phyloP scores from a whole-genome alignment of 2,888 invertebrate species.

The Tanytarsus gracilentus region DNA sequence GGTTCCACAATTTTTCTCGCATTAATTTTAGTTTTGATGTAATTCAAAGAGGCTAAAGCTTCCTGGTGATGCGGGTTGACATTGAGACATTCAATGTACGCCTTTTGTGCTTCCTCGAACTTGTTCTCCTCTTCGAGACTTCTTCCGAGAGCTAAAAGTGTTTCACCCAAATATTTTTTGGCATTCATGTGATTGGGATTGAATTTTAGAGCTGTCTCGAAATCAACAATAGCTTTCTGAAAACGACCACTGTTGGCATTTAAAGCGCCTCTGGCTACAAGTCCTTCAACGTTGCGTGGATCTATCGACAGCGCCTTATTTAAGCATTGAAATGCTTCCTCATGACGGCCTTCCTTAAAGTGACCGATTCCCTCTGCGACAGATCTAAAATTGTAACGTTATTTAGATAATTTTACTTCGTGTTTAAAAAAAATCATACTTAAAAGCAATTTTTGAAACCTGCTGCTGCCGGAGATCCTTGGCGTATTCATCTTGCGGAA shows the following conservation, averaged over 20 bases:
- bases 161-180: conserved; percentile 88
- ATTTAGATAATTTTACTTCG: not conserved
- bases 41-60: conserved; percentile 74
- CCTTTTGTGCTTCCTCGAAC: conserved; percentile 72
- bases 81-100: conserved; percentile 72
- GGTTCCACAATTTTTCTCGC: conserved; percentile 55
- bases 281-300: conserved; percentile 82
- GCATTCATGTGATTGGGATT: conserved; percentile 89
- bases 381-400: conserved; percentile 42
- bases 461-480: conserved; percentile 78
- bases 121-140: conserved; percentile 83
- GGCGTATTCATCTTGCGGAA: conserved; percentile 72
- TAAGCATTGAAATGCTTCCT: conserved; percentile 89
- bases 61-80: conserved; percentile 82
- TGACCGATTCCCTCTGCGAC: conserved; percentile 94
- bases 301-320: conserved; percentile 90
- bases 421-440: not conserved
- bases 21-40: conserved; percentile 60
- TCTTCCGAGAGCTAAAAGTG: conserved; percentile 77
- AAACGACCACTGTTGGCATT: conserved; percentile 92
- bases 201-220: conserved; percentile 79
- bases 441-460: conserved; percentile 37
- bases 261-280: conserved; percentile 83
- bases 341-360: conserved; percentile 85
- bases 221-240: conserved; percentile 88